Conservation (phyloP, 2,888 invertebrate genomes). For the Phaonia tiefii region DNA sequence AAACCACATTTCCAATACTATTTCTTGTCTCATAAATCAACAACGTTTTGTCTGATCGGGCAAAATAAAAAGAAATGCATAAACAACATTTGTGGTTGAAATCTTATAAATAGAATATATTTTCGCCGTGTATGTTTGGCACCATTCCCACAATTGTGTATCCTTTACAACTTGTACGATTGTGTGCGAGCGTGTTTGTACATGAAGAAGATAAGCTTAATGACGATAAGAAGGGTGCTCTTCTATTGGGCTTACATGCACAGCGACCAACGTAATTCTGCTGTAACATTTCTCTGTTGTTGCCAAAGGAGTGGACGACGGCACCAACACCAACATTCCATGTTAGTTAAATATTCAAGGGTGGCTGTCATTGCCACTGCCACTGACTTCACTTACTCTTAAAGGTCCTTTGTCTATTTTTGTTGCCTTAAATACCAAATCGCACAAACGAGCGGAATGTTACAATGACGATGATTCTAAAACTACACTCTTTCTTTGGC, state of each 20-base stretch:
- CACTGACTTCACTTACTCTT: constrained; percentile 7
- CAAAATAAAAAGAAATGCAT: too few relatives aligned
- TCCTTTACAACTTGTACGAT: background rate
- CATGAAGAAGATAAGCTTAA: constrained; percentile 43
- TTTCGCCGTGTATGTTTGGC: background rate
- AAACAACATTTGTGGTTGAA: too few relatives aligned
- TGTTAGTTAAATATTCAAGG: constrained; percentile 52
- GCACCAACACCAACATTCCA: constrained; percentile 12
- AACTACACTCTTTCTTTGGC: constrained; percentile 23
- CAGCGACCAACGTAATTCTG: background rate
- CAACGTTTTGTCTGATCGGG: too few relatives aligned
- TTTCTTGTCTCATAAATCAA: too few relatives aligned
- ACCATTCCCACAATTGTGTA: background rate
- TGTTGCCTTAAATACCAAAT: too few relatives aligned
- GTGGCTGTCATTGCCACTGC: constrained; percentile 44
- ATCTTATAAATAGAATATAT: background rate
- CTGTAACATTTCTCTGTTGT: background rate
- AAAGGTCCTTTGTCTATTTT: too few relatives aligned
- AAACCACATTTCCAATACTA: too few relatives aligned
- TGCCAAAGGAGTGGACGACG: too few relatives aligned
- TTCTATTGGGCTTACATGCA: constrained; percentile 30
- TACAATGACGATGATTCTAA: constrained; percentile 13
- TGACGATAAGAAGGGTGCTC: constrained; percentile 48
- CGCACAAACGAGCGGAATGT: too few relatives aligned
- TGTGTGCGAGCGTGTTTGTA: constrained; percentile 5